Percentiles rank a stretch among this genome's conserved stretches.
phyloP scores from a whole-genome alignment of 2,888 invertebrate genomes.

The Subacronicta megacephala region DNA sequence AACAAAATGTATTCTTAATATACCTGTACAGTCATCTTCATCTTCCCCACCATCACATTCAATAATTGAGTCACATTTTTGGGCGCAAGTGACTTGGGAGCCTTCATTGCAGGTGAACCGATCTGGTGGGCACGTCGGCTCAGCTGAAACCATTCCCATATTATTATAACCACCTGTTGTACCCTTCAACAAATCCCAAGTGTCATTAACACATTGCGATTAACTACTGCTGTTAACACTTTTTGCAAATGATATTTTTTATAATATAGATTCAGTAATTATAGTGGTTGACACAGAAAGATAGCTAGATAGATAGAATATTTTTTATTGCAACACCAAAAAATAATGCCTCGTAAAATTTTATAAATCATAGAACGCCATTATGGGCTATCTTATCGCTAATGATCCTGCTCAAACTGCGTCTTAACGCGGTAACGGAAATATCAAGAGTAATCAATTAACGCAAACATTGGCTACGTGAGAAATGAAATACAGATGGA shows the following conservation, averaged over 20 bases:
- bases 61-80: slow-evolving; percentile 78
- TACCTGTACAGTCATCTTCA: slow-evolving; percentile 88
- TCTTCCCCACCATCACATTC: slow-evolving; percentile 91
- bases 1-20: slow-evolving; percentile 5
- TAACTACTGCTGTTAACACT: slow-evolving; percentile 39
- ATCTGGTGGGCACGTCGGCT: slow-evolving; percentile 63
- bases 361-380: no score
- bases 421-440: no score
- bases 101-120: slow-evolving; percentile 66
- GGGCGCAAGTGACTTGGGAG: slow-evolving; percentile 67
- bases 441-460: no score
- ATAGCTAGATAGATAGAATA: not conserved
- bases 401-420: no score
- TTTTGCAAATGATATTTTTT: not conserved
- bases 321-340: no score
- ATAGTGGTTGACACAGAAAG: not conserved
- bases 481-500: no score
- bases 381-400: no score
- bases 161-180: slow-evolving; percentile 1
- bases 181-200: slow-evolving; percentile 7
- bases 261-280: not conserved
- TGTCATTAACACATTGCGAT: slow-evolving; percentile 40
- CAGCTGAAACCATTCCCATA: slow-evolving; percentile 58
- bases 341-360: no score
- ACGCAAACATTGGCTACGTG: no score